A percentile compares a stretch with the other conserved stretches of the same genome.
Conservation (phyloP, 1,140 invertebrate genomes). For the Tetragnatha versicolor region DNA sequence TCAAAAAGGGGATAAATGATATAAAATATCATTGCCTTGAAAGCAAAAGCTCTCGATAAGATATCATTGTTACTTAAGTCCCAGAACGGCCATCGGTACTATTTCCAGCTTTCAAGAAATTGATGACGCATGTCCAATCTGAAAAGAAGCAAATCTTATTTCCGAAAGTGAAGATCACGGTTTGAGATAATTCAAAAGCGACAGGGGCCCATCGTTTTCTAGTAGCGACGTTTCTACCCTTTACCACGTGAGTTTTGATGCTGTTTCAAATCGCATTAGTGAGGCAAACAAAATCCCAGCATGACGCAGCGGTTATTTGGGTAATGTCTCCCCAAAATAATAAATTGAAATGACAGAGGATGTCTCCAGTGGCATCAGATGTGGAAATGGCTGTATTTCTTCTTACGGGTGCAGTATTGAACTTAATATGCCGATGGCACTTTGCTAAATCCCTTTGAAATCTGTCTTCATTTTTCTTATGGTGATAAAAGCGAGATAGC, state of each 20-base stretch:
- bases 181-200: no score
- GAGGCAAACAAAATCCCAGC: constrained; percentile 8
- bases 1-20: no score
- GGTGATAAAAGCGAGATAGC: neutral
- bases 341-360: constrained; percentile 19
- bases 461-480: constrained; percentile 6
- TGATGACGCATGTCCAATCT: no score
- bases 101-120: no score
- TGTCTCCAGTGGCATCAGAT: constrained; percentile 13
- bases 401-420: constrained; percentile 1
- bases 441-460: constrained; percentile 22
- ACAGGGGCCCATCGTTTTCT: no score
- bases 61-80: no score
- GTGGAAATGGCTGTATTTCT: constrained; percentile 23
- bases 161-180: no score
- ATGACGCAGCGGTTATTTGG: neutral
- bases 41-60: no score
- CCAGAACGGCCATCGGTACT: no score
- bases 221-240: no score
- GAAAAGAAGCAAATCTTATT: no score
- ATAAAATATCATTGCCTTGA: no score
- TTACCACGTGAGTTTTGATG: neutral
- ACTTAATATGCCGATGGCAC: constrained; percentile 17
- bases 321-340: constrained; percentile 14
- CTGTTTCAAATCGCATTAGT: neutral